Conservation (phyloP, 2,113 vertebrate species). For the Xyliphius kryptos region DNA sequence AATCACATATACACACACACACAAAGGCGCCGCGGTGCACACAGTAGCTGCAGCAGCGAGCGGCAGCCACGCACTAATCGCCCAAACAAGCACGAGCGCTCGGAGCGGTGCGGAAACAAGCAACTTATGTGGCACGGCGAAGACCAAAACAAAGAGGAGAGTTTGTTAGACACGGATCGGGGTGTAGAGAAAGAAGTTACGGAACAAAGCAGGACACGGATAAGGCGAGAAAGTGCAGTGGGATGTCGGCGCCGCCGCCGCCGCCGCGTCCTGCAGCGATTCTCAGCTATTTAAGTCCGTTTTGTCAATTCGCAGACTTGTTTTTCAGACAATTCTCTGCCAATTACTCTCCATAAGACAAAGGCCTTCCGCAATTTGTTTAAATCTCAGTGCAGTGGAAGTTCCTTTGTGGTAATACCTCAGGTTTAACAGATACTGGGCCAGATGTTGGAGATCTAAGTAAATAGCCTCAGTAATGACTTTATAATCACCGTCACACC, state of each 20-base stretch:
- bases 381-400: no score
- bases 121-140: constrained; percentile 44
- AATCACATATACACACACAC: constrained; percentile 37
- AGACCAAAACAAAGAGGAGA: constrained; percentile 50
- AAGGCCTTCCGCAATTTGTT: no score
- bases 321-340: no score
- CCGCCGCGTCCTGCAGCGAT: no score
- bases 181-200: constrained; percentile 43
- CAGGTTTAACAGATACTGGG: no score
- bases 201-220: constrained; percentile 43
- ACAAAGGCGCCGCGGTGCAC: constrained; percentile 26
- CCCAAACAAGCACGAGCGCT: constrained; percentile 44
- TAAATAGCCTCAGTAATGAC: no score
- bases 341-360: no score
- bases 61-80: constrained; percentile 38
- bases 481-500: no score
- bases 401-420: no score
- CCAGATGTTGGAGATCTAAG: no score
- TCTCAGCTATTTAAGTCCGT: no score
- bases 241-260: constrained; percentile 21
- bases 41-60: constrained; percentile 35
- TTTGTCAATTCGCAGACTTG: no score
- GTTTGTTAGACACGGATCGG: constrained; percentile 54
- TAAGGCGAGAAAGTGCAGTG: constrained; percentile 41
- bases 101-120: constrained; percentile 50